Evolutionary conservation across 2,888 invertebrate genomes (phyloP).

Genomic region (Falcaria lacertinaria): DNA sequence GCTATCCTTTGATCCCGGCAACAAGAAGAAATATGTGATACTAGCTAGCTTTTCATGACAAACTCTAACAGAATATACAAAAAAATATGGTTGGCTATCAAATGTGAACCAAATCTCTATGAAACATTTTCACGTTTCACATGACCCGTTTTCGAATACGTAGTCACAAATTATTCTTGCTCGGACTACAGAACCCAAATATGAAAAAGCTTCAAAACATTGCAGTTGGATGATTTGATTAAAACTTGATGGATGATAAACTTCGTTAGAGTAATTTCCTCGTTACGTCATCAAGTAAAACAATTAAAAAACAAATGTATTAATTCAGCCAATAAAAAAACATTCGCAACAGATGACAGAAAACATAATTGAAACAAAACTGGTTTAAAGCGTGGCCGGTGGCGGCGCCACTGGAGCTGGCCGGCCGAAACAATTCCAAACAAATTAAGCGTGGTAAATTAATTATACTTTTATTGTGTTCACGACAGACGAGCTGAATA

Average conservation of each 20-base stretch:
- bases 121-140: no score
- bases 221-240: background rate
- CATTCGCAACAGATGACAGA: background rate
- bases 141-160: no score
- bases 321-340: background rate
- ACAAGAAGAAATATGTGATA: no score
- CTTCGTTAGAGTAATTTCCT: background rate
- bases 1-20: no score
- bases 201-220: background rate
- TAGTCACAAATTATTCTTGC: no score
- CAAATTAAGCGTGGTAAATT: background rate
- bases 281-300: background rate
- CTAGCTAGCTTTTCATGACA: no score
- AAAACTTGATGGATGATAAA: background rate
- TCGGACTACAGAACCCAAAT: no score
- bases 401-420: background rate
- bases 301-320: background rate
- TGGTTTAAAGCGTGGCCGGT: background rate
- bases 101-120: no score
- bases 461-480: slow-evolving; percentile 1
- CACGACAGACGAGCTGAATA: slow-evolving; percentile 13
- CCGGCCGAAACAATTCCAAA: background rate
- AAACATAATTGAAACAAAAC: background rate
- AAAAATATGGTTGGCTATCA: no score
- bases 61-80: no score